Evolutionary conservation across 2,797 vertebrate species (phyloP).

Genomic region (Ctenopoma multispine): DNA sequence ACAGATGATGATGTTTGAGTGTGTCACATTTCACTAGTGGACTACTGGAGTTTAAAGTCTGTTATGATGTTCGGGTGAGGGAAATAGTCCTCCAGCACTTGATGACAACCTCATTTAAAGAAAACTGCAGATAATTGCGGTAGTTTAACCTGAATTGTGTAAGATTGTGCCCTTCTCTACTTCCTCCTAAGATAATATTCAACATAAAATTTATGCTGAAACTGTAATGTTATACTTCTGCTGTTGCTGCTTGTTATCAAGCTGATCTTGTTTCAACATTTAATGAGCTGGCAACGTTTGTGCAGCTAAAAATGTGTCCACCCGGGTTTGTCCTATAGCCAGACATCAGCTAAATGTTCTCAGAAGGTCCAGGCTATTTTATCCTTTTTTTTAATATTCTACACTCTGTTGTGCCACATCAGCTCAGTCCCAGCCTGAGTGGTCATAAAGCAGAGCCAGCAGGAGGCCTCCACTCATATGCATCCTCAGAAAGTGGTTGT

Average conservation of each 20-base stretch:
- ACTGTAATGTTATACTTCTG: not conserved
- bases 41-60: too few relatives aligned
- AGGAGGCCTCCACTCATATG: not conserved
- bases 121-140: too few relatives aligned
- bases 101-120: too few relatives aligned
- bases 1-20: too few relatives aligned
- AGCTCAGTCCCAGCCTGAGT: slow-evolving; percentile 16
- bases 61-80: too few relatives aligned
- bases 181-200: not conserved
- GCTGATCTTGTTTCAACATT: slow-evolving; percentile 6
- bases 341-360: too few relatives aligned
- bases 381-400: slow-evolving; percentile 1
- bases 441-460: slow-evolving; percentile 4
- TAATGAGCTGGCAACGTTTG: slow-evolving; percentile 31
- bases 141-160: too few relatives aligned
- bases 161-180: not conserved
- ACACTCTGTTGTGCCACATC: slow-evolving; percentile 30
- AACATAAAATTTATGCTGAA: not conserved
- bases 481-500: not conserved
- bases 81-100: too few relatives aligned
- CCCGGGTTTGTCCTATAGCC: not conserved
- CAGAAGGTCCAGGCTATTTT: not conserved
- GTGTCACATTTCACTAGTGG: not conserved
- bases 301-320: not conserved
- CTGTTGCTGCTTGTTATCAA: not conserved